These are phyloP conservation scores for Thera obeliscata DNA, from an alignment of 2,888 invertebrate species.

Conservation along the genomic window DNA sequence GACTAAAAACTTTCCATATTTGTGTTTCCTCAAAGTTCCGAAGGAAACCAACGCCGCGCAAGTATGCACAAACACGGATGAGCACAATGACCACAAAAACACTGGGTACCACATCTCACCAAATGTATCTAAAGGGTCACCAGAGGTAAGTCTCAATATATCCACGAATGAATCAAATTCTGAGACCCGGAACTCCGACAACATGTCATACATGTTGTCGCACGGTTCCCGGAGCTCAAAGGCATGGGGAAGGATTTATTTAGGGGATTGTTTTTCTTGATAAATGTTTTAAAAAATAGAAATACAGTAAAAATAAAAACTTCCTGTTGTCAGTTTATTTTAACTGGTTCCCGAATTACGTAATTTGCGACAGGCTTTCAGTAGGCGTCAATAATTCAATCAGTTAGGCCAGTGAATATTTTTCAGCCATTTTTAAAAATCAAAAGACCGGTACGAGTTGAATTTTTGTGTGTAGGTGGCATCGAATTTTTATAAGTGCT, in stretches of 20 bases:
- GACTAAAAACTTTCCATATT: slow-evolving; percentile 98
- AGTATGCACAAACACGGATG: slow-evolving; percentile 96
- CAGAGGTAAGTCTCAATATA: slow-evolving; percentile 87
- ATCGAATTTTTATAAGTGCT: slow-evolving; percentile 72
- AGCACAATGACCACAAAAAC: slow-evolving; percentile 97
- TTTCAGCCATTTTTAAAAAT: no score
- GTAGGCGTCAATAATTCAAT: no score
- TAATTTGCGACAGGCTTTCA: no score
- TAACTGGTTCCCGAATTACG: no score
- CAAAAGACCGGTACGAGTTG: slow-evolving; percentile 70
- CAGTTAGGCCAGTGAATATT: no score
- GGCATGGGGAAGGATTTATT: slow-evolving; percentile 75
- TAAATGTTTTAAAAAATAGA: slow-evolving; percentile 18
- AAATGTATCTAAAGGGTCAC: slow-evolving; percentile 88
- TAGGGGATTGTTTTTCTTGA: slow-evolving; percentile 48
- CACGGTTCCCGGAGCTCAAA: slow-evolving; percentile 63
- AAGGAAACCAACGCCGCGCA: slow-evolving; percentile 96
- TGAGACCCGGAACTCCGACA: slow-evolving; percentile 82
- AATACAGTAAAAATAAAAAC: no score
- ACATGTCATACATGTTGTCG: slow-evolving; percentile 84
- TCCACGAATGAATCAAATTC: slow-evolving; percentile 88
- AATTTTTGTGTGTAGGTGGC: slow-evolving; percentile 81
- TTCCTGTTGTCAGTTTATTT: no score
- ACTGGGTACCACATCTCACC: slow-evolving; percentile 99
- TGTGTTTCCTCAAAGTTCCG: slow-evolving; percentile 95